Evolutionary conservation across 1,140 invertebrate genomes (phyloP), one percentile per base, ranked within the genome.

Genomic region (Camponotus pennsylvanicus): DNA sequence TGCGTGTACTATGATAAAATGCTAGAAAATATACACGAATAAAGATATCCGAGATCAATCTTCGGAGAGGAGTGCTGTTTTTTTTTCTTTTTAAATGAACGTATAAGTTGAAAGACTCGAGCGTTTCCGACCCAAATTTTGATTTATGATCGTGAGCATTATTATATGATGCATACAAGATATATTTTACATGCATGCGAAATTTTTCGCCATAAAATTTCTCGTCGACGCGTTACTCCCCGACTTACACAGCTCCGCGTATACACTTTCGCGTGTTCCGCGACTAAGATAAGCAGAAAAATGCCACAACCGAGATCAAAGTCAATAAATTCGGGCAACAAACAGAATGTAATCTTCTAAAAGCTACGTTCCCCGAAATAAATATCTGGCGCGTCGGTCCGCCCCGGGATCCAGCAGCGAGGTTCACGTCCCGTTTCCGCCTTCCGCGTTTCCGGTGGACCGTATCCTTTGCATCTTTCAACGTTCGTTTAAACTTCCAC

Each of bases 401-500:
- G 77, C 45, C 32, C 34, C n/a, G 27, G 57, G 49, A 34, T 59
- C 55, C 66, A 37, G n/a, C 67, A 69, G 66, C 32, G 32, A 49
- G 21, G 5, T 61, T 45, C 69, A 52, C 40, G 18, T 13, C 27
- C n/a, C 88, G 63, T 86, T 64, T 18, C 27, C 13, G 86, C 71
- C 71, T 27, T 88, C 75, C 75, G 80, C 13, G 52, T 34, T 89
- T 89, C 70, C 83, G 49, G 49, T 73, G 45, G 66, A 73, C 63
- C 69, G 45, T 86, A 69, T 70, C 88, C 64, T 78, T 80, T 77
- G 69, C 83, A 70, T 86, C 85, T 89, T 61, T 77, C 87, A 21
- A 42, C 78, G 76, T 70, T 70, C 87, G 77, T 82, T 84, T 88
- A 86, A 89, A 89, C 79, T 85, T 86, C 61, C 83, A 78, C 40